Base-by-base conservation (phyloP, 2,888 invertebrate species). In the Strigamia maritima region DNA sequence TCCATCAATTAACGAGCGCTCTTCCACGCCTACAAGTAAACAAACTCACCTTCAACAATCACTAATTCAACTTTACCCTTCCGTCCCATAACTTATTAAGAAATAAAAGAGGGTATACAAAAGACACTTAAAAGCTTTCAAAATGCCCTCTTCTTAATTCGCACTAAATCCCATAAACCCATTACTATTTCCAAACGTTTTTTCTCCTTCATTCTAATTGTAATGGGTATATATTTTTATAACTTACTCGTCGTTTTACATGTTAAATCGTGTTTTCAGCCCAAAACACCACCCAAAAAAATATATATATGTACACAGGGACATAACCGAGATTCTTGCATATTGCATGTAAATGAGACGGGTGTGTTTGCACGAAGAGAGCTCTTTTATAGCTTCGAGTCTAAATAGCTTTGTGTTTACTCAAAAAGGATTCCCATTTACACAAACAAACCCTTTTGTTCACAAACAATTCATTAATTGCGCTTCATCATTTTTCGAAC, bases 211-310 rank as follows among this genome's bases (percentile, higher is more conserved):
- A 8, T 19, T n/a, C 19, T 19, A 16, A 54, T 54, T 19, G n/a
- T 19, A 54, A 54, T 6, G n/a, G 19, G 7, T 19, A 54, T 19
- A 54, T 6, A 54, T 54, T 54, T 54, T 54, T 54, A 22, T 54
- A 49, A 49, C 49, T n/a, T 49, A 49, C 49, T 49, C 49, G 49
- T 49, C 49, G 49, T 54, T 54, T n/a, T 54, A 54, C 54, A 54
- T 19, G 54, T 54, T 49, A 49, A 54, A 22, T 54, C 54, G 54
- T 54, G 54, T 19, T 54, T 54, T 54, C 7, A 19, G 19, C 19
- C 19, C 54, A 54, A 54, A 54, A 54, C 54, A 54, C 22, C n/a
- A 16, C 14, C 8, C 1, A 54, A 22, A 19, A 54, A 54, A 54
- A 54, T 4, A 54, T 2, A n/a, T 22, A 54, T 19, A 54, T 22